These are phyloP conservation scores for Cheilosia vernalis DNA, from an alignment of 2,888 invertebrate species.

Conservation along the genomic window DNA sequence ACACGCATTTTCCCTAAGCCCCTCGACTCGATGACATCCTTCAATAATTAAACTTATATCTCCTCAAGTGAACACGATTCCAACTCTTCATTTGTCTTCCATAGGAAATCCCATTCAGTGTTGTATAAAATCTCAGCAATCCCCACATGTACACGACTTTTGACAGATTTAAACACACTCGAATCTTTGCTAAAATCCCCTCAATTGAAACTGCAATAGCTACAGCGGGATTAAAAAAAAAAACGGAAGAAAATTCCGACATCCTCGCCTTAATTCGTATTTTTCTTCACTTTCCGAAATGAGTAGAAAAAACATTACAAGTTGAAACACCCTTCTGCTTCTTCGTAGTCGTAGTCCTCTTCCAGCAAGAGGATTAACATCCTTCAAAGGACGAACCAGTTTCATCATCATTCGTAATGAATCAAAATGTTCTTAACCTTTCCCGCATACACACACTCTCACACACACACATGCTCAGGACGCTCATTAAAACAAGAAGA, in stretches of 20 bases:
- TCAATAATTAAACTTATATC: neutral
- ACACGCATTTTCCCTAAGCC: neutral
- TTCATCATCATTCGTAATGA: constrained; percentile 66
- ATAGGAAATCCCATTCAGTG: neutral
- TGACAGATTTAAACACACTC: constrained; percentile 48
- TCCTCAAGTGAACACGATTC: neutral
- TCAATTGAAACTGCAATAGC: constrained; percentile 16
- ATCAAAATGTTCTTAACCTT: constrained; percentile 74
- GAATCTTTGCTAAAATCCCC: constrained; percentile 39
- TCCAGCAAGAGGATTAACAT: constrained; percentile 59
- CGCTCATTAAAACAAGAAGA: neutral
- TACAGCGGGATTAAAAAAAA: constrained; percentile 56
- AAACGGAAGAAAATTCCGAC: constrained; percentile 22
- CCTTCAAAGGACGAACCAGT: constrained; percentile 66
- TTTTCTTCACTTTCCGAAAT: constrained; percentile 11
- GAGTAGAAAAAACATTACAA: constrained; percentile 11
- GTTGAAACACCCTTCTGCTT: constrained; percentile 17
- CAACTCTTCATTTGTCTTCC: neutral
- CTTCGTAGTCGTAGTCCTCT: constrained; percentile 3
- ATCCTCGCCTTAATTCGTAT: constrained; percentile 42
- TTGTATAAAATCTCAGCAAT: neutral
- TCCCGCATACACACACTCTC: constrained; percentile 28
- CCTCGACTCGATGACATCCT: neutral
- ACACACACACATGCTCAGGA: neutral
- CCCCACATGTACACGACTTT: constrained; percentile 27